Conservation (phyloP, 92 coral and sea anemone genomes). For the Meandrina meandrites region DNA sequence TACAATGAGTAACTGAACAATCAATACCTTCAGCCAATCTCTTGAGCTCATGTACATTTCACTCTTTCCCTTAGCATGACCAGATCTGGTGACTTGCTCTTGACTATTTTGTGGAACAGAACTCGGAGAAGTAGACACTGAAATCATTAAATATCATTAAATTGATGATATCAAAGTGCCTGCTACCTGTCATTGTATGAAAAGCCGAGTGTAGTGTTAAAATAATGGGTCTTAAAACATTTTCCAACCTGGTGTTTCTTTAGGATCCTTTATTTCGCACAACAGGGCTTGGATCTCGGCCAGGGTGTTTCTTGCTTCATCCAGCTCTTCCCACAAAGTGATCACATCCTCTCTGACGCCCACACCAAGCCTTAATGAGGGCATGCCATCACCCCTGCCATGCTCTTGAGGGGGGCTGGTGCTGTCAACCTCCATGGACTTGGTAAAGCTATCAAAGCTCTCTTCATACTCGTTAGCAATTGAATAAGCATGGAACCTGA, state of each 20-base stretch:
- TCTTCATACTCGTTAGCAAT: slow-evolving; percentile 76
- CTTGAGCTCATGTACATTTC: slow-evolving; percentile 97
- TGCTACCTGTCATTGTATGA: background rate
- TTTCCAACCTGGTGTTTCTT: slow-evolving; percentile 70
- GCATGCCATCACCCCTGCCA: slow-evolving; percentile 92
- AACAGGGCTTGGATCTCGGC: slow-evolving; percentile 96
- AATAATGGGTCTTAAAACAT: background rate
- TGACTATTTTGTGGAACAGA: slow-evolving; percentile 17
- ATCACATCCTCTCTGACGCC: slow-evolving; percentile 98
- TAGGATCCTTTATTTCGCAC: slow-evolving; percentile 81
- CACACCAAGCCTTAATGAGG: slow-evolving; percentile 84
- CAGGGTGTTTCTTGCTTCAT: slow-evolving; percentile 87
- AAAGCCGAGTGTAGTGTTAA: too few relatives aligned
- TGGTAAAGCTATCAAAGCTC: slow-evolving; percentile 67
- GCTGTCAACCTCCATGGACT: slow-evolving; percentile 55
- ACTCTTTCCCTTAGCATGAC: slow-evolving; percentile 49
- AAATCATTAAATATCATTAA: background rate
- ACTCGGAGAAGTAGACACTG: slow-evolving; percentile 30
- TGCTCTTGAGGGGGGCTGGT: slow-evolving; percentile 63
- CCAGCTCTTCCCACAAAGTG: slow-evolving; percentile 90
- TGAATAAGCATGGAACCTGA: slow-evolving; percentile 96
- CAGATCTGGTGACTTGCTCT: background rate
- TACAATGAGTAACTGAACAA: too few relatives aligned
- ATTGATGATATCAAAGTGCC: too few relatives aligned
- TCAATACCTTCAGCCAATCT: slow-evolving; percentile 96